These are phyloP conservation scores for Clarias platycephalus DNA, from an alignment of 2,797 vertebrate genomes.

Conservation along the genomic window DNA sequence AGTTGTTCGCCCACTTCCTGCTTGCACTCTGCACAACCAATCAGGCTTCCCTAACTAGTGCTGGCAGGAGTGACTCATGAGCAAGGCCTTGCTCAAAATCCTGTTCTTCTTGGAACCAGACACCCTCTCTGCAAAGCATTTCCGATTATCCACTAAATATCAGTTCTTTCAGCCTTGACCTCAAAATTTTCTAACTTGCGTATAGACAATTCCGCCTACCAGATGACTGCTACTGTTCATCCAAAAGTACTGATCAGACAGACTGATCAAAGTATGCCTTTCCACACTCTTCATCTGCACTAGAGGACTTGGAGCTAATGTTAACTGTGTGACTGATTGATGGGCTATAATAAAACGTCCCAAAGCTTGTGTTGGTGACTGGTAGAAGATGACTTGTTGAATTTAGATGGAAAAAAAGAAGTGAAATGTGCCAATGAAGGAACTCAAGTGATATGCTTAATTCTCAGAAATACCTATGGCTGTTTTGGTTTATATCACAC, in stretches of 20 bases:
- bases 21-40: constrained; percentile 68
- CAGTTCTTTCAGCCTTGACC: constrained; percentile 60
- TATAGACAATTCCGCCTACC: constrained; percentile 54
- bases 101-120: constrained; percentile 65
- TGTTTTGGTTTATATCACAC: constrained; percentile 64
- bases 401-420: background rate
- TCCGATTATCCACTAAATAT: constrained; percentile 67
- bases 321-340: background rate
- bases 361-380: background rate
- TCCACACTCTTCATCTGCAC: background rate
- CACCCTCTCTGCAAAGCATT: constrained; percentile 53
- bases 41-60: constrained; percentile 71
- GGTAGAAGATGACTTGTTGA: background rate
- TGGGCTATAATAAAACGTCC: background rate
- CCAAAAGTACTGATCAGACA: constrained; percentile 24
- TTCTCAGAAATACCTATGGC: constrained; percentile 57
- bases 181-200: constrained; percentile 66
- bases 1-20: constrained; percentile 75
- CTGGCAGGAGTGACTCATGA: constrained; percentile 71
- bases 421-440: constrained; percentile 19
- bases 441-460: constrained; percentile 22
- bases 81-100: constrained; percentile 64
- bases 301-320: constrained; percentile 5
- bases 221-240: constrained; percentile 34
- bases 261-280: constrained; percentile 20